phyloP scores from a whole-genome alignment of 1,140 invertebrate genomes.

The Trachelipus rathkii region DNA sequence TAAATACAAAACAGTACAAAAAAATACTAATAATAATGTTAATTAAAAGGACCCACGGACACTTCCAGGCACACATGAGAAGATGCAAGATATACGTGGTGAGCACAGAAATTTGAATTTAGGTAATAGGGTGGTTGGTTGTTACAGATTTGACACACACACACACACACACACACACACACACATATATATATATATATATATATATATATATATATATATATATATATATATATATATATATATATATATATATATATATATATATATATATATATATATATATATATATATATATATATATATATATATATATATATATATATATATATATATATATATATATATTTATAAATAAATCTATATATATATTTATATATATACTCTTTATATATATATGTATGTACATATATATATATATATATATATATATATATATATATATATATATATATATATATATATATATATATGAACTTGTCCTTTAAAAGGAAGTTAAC shows the following conservation, averaged over 20 bases:
- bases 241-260: slow-evolving; percentile 6
- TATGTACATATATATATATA: slow-evolving; percentile 1
- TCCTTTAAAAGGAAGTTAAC: too few relatives aligned
- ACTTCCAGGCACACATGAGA: too few relatives aligned
- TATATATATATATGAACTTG: background rate
- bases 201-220: background rate
- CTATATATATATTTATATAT: background rate
- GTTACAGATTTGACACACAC: too few relatives aligned
- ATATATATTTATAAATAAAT: too few relatives aligned
- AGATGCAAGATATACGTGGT: too few relatives aligned
- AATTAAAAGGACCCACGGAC: too few relatives aligned
- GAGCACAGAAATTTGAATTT: too few relatives aligned
- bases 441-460: slow-evolving; percentile 13
- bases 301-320: too few relatives aligned
- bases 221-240: background rate
- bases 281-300: slow-evolving; percentile 7
- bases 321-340: too few relatives aligned
- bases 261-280: slow-evolving; percentile 13
- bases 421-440: slow-evolving; percentile 9
- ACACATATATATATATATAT: background rate
- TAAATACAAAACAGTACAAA: too few relatives aligned
- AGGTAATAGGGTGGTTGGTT: too few relatives aligned
- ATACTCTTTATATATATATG: background rate
- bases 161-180: slow-evolving; percentile 8
- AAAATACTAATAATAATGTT: too few relatives aligned